Evolutionary conservation across 2,888 invertebrate species (phyloP).

Genomic region (Tiliacea citrago): DNA sequence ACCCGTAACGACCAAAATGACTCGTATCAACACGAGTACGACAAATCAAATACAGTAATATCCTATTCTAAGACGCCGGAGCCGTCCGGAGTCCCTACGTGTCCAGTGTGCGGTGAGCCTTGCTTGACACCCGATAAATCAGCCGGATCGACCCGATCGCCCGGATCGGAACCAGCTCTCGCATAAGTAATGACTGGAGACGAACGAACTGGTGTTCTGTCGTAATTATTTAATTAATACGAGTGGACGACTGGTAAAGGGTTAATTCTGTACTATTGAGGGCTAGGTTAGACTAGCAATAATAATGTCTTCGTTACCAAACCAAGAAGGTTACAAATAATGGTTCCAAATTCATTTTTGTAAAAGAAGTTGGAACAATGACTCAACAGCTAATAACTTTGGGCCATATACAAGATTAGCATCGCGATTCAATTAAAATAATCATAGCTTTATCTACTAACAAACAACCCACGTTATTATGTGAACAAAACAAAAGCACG

Average conservation of each 20-base stretch:
- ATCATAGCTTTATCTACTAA: constrained; percentile 63
- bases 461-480: constrained; percentile 66
- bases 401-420: constrained; percentile 47
- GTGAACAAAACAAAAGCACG: constrained; percentile 70
- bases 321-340: background rate
- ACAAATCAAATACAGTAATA: constrained; percentile 66
- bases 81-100: constrained; percentile 66
- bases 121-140: constrained; percentile 81
- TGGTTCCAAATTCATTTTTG: constrained; percentile 5
- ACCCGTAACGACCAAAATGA: constrained; percentile 32
- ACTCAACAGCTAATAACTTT: constrained; percentile 43
- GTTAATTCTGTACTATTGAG: constrained; percentile 9
- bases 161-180: constrained; percentile 64
- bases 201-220: constrained; percentile 54
- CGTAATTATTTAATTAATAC: constrained; percentile 66
- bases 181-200: constrained; percentile 67
- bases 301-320: background rate
- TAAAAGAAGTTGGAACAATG: constrained; percentile 11
- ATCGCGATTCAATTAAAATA: constrained; percentile 61
- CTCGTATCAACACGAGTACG: constrained; percentile 55
- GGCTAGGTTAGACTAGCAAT: background rate
- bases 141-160: constrained; percentile 69
- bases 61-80: constrained; percentile 71
- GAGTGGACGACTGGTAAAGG: constrained; percentile 17
- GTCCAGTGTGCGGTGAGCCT: constrained; percentile 61